These are phyloP conservation scores for Salarias fasciatus DNA, from an alignment of 2,797 vertebrate genomes.

Conservation along the genomic window DNA sequence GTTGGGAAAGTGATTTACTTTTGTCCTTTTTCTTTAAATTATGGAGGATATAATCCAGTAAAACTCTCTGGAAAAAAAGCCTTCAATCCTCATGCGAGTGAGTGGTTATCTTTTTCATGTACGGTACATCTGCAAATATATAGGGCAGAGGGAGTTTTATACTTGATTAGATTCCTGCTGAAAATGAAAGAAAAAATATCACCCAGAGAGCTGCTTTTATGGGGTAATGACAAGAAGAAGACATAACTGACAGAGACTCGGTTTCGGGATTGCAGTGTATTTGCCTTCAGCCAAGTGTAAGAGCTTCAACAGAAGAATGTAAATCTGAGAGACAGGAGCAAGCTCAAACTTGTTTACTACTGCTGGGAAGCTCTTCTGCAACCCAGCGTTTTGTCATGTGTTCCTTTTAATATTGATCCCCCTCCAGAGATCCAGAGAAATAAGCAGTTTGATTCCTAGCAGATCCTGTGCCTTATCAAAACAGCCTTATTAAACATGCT, in stretches of 20 bases:
- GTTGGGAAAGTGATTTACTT: too few species aligned
- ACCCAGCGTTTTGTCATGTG: slow-evolving; percentile 1
- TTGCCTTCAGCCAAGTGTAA: slow-evolving; percentile 3
- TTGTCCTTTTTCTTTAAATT: too few species aligned
- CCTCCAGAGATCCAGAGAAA: slow-evolving; percentile 5
- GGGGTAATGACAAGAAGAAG: background rate
- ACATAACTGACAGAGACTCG: background rate
- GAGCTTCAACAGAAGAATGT: slow-evolving; percentile 42
- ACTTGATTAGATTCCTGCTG: background rate
- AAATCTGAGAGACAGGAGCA: slow-evolving; percentile 16
- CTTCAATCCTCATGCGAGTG: too few species aligned
- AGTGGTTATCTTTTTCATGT: too few species aligned
- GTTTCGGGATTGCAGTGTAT: background rate
- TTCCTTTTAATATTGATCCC: slow-evolving; percentile 17
- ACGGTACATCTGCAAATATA: too few species aligned
- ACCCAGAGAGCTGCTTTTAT: background rate
- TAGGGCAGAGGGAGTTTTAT: too few species aligned
- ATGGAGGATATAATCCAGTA: too few species aligned
- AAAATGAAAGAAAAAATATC: background rate
- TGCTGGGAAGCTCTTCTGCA: slow-evolving; percentile 22
- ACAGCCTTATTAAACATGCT: slow-evolving; percentile 7
- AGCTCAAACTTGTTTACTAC: slow-evolving; percentile 52
- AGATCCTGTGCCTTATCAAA: background rate
- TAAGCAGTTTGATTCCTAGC: slow-evolving; percentile 25
- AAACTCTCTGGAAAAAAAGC: too few species aligned